Conservation (phyloP, 2,113 vertebrate genomes). For the Morphnarchus princeps region DNA sequence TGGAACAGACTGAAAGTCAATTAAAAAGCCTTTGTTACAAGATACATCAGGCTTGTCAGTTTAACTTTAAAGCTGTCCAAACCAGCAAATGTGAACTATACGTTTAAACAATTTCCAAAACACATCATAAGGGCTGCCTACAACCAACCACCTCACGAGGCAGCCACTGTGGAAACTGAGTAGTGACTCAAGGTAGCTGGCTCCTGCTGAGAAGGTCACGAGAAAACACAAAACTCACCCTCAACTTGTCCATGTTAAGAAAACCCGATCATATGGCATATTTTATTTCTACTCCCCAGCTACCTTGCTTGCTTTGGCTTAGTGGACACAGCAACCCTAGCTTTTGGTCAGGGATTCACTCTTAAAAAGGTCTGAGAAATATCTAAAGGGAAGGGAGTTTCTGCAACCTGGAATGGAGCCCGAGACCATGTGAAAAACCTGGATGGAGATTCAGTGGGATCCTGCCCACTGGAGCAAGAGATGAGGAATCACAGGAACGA, state of each 20-base stretch:
- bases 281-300: neutral
- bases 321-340: neutral
- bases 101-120: neutral
- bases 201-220: neutral
- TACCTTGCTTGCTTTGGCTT: neutral
- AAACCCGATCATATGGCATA: neutral
- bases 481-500: conserved; percentile 18
- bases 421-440: neutral
- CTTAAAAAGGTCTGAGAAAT: neutral
- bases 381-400: neutral
- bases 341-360: neutral
- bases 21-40: conserved; percentile 36
- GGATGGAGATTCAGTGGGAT: neutral
- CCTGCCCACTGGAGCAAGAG: neutral
- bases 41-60: neutral
- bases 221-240: neutral
- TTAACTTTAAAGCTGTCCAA: conserved; percentile 15
- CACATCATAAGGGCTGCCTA: neutral
- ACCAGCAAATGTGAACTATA: neutral
- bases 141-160: neutral
- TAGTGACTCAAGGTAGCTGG: neutral
- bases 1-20: conserved; percentile 36
- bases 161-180: neutral
- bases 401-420: neutral
- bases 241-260: neutral